These are phyloP conservation scores for Trachelus tabidus DNA, from an alignment of 2,888 invertebrate genomes.

Conservation along the genomic window DNA sequence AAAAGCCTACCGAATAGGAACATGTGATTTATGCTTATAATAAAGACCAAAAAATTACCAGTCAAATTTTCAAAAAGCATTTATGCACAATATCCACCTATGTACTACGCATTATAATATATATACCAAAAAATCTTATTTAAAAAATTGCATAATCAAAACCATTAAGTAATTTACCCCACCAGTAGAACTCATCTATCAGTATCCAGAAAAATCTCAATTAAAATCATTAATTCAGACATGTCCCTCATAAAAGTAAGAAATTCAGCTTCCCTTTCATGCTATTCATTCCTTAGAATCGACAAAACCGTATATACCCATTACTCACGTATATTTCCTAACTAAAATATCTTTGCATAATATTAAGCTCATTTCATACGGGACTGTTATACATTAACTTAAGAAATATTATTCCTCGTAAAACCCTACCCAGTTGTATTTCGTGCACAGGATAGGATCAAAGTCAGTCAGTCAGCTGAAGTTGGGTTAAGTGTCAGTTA, in stretches of 20 bases:
- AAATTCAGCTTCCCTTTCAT: not conserved
- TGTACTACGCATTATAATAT: not conserved
- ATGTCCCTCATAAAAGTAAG: not conserved
- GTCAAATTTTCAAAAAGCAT: too few relatives aligned
- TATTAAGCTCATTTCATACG: not conserved
- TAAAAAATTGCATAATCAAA: not conserved
- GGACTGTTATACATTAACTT: not conserved
- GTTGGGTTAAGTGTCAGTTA: not conserved
- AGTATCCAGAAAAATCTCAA: not conserved
- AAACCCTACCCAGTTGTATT: not conserved
- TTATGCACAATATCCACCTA: not conserved
- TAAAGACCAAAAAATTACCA: not conserved
- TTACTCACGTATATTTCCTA: not conserved
- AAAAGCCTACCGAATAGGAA: not conserved
- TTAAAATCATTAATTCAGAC: not conserved
- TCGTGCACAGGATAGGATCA: not conserved
- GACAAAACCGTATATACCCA: not conserved
- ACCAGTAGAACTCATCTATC: not conserved
- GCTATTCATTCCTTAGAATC: not conserved
- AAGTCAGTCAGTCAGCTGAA: not conserved
- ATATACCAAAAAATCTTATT: not conserved
- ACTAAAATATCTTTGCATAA: not conserved
- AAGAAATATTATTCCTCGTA: not conserved
- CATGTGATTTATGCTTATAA: not conserved
- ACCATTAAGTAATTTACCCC: not conserved